Conservation (phyloP, 2,888 invertebrate species). For the Synergus itoensis region DNA sequence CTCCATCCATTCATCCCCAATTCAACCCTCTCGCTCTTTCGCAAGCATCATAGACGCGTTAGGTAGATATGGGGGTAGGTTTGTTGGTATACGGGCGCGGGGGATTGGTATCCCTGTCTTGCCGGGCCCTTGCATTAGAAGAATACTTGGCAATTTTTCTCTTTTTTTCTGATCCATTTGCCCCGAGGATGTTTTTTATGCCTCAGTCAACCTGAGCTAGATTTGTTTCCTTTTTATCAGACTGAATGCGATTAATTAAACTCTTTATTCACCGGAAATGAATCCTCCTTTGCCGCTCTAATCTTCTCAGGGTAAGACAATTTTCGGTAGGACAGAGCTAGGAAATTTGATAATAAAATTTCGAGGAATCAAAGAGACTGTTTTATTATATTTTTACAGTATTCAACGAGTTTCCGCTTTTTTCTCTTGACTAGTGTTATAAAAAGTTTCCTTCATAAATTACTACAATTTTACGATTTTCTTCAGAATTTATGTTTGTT, state of each 20-base stretch:
- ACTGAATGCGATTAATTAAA: conserved; percentile 3
- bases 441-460: no score
- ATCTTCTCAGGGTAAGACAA: background rate
- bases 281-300: background rate
- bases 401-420: no score
- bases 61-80: conserved; percentile 22
- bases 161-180: background rate
- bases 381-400: background rate
- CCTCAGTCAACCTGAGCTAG: conserved; percentile 2
- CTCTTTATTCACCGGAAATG: background rate
- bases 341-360: background rate
- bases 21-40: conserved; percentile 38
- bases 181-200: conserved; percentile 17
- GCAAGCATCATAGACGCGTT: conserved; percentile 40
- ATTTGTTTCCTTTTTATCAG: background rate
- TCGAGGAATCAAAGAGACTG: background rate
- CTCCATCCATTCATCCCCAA: conserved; percentile 28
- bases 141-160: conserved; percentile 36
- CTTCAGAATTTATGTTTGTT: no score
- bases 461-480: no score
- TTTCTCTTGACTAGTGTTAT: no score
- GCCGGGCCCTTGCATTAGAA: conserved; percentile 39
- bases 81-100: conserved; percentile 26
- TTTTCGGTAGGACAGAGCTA: background rate
- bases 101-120: conserved; percentile 34